Base-by-base conservation (phyloP, 2,797 vertebrate species). In the Rhabdomys pumilio region DNA sequence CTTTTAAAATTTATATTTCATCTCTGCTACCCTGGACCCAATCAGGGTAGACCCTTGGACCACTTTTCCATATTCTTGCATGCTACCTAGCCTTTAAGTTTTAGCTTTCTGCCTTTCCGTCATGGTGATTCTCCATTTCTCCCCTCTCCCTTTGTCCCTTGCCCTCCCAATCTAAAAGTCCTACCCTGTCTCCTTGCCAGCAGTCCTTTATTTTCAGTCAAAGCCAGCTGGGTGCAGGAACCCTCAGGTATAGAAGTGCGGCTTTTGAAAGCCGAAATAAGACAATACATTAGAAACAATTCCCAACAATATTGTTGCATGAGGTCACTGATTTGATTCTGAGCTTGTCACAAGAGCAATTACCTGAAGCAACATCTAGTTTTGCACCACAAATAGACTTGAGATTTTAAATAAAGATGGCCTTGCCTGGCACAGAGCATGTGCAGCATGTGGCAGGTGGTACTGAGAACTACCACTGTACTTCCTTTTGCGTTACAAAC, bases 361-460 rank as follows among this genome's bases (percentile, higher is more conserved):
- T 83, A 15, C 50, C 41, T 50, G 47, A 69, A 82, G 53, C 34
- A 44, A 81, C 6, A 20, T 1, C 34, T 13, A 69, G 50, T 17
- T n/a, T 61, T 44, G 38, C 17, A 79, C 4, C 34, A 67, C 11
- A 44, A 84, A 12, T 53, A 26, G 11, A 19, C 29, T 57, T 8
- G 44, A 26, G 20, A 75, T 26, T 77, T 55, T 22, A n/a, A 26
- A 10, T 14, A 63, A 50, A 29, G 17, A 22, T 15, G 13, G 11
- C 2, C 24, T 57, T 81, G 15, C 12, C 26, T 44, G 63, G 24
- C 24, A 59, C 3, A 14, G 13, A 22, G 3, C 14, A 50, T 13
- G 20, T 0, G 1, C 8, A 80, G 44, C 17, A 14, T 31, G 31
- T 11, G n/a, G 44, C 19, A 61, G 17, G 19, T 1, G 24, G 5